Conservation (phyloP, 2,888 invertebrate genomes). For the Cecidostiba fungosa region DNA sequence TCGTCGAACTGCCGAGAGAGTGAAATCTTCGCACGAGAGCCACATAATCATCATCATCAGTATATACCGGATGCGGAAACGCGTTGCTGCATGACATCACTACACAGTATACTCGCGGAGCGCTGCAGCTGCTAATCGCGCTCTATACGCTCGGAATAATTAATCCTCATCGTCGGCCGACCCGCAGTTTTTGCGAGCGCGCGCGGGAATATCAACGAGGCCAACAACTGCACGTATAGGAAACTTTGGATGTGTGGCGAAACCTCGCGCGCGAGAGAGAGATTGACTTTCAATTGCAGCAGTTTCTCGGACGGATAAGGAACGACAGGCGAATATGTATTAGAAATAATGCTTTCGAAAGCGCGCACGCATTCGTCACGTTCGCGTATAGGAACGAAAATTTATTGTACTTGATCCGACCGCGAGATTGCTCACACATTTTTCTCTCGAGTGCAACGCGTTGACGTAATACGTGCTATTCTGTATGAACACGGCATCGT, state of each 20-base stretch:
- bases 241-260: conserved; percentile 16
- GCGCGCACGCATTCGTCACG: neutral
- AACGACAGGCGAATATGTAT: neutral
- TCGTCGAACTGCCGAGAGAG: neutral
- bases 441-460: neutral
- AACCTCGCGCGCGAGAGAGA: neutral
- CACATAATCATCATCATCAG: conserved; percentile 1
- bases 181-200: neutral
- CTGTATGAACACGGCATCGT: no score
- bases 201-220: conserved; percentile 9
- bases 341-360: conserved; percentile 17
- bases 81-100: conserved; percentile 46
- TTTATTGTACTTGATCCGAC: neutral
- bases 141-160: conserved; percentile 35
- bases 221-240: neutral
- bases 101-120: neutral
- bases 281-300: conserved; percentile 8
- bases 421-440: neutral
- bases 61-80: conserved; percentile 50
- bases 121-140: conserved; percentile 34
- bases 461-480: neutral
- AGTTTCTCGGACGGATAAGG: conserved; percentile 9
- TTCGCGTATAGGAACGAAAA: neutral
- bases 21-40: conserved; percentile 12
- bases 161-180: conserved; percentile 28